phyloP scores from a whole-genome alignment of 2,113 vertebrate genomes.

The Rafetus swinhoei region DNA sequence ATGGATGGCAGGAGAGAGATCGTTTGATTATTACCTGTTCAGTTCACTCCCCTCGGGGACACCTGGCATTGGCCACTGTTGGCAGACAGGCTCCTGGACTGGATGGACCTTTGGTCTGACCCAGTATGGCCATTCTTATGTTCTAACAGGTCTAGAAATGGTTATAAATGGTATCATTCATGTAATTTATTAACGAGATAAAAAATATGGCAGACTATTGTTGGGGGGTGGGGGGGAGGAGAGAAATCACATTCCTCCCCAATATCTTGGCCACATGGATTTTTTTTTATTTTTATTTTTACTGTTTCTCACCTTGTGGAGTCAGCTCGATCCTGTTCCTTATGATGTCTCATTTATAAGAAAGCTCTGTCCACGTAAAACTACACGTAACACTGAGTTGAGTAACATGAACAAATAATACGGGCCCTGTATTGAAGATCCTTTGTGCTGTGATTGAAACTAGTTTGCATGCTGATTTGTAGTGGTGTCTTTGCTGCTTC shows the following conservation, averaged over 20 bases:
- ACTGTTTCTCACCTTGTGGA: not conserved
- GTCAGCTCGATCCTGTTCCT: not conserved
- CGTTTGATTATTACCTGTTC: too few species aligned
- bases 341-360: not conserved
- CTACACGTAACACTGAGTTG: constrained; percentile 40
- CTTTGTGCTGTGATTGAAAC: not conserved
- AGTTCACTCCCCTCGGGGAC: too few species aligned
- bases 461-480: constrained; percentile 65
- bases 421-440: not conserved
- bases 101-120: too few species aligned
- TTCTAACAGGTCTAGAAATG: not conserved
- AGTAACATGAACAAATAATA: constrained; percentile 52
- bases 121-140: too few species aligned
- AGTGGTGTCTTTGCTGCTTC: constrained; percentile 19
- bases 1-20: too few species aligned
- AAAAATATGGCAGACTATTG: fast-evolving
- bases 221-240: not conserved
- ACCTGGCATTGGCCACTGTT: too few species aligned
- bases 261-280: fast-evolving
- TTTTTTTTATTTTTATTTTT: not conserved
- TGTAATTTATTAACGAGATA: not conserved
- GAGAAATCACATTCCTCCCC: too few species aligned
- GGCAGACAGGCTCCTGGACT: too few species aligned
- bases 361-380: constrained; percentile 48
- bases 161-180: not conserved